Evolutionary conservation across 2,888 invertebrate species (phyloP), one percentile per base, ranked within the genome.

Genomic region (Eupeodes latifasciatus): DNA sequence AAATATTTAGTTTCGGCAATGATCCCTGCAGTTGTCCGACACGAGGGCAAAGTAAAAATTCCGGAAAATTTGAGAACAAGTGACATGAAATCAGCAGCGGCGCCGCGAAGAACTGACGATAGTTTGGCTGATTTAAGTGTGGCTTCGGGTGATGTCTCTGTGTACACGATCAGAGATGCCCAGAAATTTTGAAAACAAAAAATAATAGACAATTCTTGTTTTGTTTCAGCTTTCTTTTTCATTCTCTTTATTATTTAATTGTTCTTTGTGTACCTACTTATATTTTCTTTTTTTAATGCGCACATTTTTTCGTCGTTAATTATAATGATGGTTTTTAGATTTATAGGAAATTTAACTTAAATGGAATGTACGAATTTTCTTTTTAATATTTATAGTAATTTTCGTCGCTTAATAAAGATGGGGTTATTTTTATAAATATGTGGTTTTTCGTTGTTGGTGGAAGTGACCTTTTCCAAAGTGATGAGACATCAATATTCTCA

Each of bases 161-260:
- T 94, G 59, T 93, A 93, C 61, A 92, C 94, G 1, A 92, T 94
- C 40, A 93, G 92, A 89, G 93, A 93, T 93, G 94, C 91, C 92
- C 92, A 92, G 71, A 93, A 93, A 86, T 92, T 93, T 90, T 92
- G 27, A 27, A 90, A 59, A 11, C 19, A 19, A 19, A 19, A 19
- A 19, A 19, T 19, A 11, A 1, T 51, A 16, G 12, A 44, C 16
- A 16, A 10, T 11, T 40, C 16, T 44, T 11, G 1, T 62, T 62
- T 40, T 40, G 1, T 61, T 40, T 5, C 40, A 27, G 27, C 11
- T 36, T n/a, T 4, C 4, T 61, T 44, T 16, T 16, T 59, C 14
- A 6, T 19, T 12, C 12, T 59, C 11, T 34, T 10, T 27, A 9
- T 44, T 27, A 44, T 66, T 66, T 47, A 66, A 66, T 16, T 12